Percentiles rank a stretch among this genome's conserved stretches.
Evolutionary conservation across 2,888 invertebrate species (phyloP).

Genomic region (Ditula angustiorana): DNA sequence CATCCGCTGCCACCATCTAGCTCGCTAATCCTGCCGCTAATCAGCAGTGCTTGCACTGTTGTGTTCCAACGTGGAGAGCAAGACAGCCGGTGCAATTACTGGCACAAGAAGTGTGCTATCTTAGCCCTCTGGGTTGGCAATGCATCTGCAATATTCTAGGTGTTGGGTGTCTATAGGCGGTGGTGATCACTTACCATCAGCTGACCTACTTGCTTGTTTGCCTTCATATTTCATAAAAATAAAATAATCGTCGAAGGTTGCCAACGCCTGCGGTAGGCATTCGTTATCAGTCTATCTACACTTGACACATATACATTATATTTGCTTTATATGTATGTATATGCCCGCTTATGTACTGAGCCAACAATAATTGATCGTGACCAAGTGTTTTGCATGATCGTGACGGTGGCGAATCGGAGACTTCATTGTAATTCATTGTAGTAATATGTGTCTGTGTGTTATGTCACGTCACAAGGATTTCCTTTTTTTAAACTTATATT

Average conservation of each 20-base stretch:
- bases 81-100: too few relatives aligned
- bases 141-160: too few relatives aligned
- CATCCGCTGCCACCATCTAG: too few relatives aligned
- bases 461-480: slow-evolving; percentile 34
- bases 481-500: neutral
- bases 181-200: too few relatives aligned
- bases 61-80: too few relatives aligned
- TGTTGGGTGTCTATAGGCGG: too few relatives aligned
- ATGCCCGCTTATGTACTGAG: slow-evolving; percentile 11
- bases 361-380: slow-evolving; percentile 33
- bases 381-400: slow-evolving; percentile 25
- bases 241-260: slow-evolving; percentile 15
- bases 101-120: too few relatives aligned
- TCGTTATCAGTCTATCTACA: slow-evolving; percentile 35
- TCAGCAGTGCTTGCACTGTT: too few relatives aligned
- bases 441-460: slow-evolving; percentile 18
- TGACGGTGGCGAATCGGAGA: slow-evolving; percentile 36
- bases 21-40: too few relatives aligned
- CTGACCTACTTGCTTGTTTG: too few relatives aligned
- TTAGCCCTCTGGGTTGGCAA: too few relatives aligned
- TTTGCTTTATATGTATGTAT: slow-evolving; percentile 19
- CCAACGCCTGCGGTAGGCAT: slow-evolving; percentile 10
- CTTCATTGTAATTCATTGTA: slow-evolving; percentile 12
- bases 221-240: too few relatives aligned
- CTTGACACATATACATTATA: slow-evolving; percentile 36